These are phyloP conservation scores for Montifringilla adamsi DNA, from an alignment of 2,113 vertebrate genomes.

Conservation along the genomic window DNA sequence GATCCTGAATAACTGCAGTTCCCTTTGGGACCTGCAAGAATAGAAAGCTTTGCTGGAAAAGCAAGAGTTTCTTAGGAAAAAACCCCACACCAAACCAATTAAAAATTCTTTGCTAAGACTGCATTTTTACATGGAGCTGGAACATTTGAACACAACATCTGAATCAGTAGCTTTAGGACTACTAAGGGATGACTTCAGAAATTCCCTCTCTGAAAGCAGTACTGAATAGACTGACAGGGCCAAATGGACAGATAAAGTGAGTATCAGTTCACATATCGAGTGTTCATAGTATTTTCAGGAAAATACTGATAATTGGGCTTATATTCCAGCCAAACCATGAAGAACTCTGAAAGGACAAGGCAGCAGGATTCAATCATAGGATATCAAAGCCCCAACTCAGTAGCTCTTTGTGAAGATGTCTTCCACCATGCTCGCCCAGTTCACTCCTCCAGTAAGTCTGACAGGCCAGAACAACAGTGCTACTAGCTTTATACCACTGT, in stretches of 20 bases:
- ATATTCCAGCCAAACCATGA: not conserved
- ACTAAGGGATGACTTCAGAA: not conserved
- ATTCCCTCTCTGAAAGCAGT: not conserved
- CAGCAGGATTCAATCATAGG: not conserved
- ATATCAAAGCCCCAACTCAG: not conserved
- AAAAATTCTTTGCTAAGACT: not conserved
- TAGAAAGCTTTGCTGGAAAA: not conserved
- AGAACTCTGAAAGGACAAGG: not conserved
- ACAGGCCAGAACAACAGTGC: rapidly evolving
- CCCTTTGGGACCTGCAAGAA: not conserved
- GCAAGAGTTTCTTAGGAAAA: not conserved
- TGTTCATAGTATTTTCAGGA: not conserved
- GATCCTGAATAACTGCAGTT: not conserved
- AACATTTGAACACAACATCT: not conserved
- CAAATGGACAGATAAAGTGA: not conserved
- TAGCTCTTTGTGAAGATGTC: not conserved
- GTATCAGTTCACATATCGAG: not conserved
- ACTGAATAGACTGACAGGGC: not conserved
- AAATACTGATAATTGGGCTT: not conserved
- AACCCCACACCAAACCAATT: not conserved
- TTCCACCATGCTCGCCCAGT: not conserved
- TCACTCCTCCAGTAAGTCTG: not conserved
- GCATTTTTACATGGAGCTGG: not conserved
- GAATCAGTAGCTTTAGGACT: not conserved
- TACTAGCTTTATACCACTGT: not conserved